Percentiles rank a stretch among this genome's conserved stretches.
These are phyloP conservation scores for Callithrix jacchus DNA, from an alignment of 2,113 vertebrate genomes.

Conservation along the genomic window DNA sequence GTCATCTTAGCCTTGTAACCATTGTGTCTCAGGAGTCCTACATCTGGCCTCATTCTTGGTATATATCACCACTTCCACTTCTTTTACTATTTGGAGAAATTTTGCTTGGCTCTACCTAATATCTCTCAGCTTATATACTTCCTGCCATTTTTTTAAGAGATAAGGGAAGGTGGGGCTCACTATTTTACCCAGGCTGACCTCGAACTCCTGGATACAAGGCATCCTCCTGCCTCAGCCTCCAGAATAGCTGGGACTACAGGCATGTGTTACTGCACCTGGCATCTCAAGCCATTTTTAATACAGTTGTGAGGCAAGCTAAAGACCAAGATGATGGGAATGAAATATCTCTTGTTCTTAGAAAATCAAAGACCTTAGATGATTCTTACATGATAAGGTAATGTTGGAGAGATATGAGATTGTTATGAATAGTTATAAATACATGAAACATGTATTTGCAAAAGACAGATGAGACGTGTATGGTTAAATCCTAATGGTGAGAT, in stretches of 20 bases:
- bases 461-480: neutral
- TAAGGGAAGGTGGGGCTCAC: neutral
- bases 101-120: neutral
- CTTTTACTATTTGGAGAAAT: neutral
- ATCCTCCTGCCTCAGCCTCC: neutral
- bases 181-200: neutral
- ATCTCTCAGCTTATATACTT: neutral
- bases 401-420: neutral
- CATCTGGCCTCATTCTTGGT: neutral
- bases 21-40: neutral
- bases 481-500: neutral
- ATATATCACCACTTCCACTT: neutral
- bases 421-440: neutral
- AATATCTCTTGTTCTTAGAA: neutral
- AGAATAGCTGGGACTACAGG: neutral
- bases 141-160: neutral
- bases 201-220: neutral
- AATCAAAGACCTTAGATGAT: neutral
- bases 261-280: neutral
- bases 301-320: neutral
- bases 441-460: neutral
- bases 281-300: neutral
- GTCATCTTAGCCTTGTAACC: neutral
- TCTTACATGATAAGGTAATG: neutral
- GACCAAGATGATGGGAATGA: neutral